Percentiles rank a stretch among this genome's conserved stretches.
phyloP scores from a whole-genome alignment of 2,888 invertebrate genomes.

The Embidobia sp. region DNA sequence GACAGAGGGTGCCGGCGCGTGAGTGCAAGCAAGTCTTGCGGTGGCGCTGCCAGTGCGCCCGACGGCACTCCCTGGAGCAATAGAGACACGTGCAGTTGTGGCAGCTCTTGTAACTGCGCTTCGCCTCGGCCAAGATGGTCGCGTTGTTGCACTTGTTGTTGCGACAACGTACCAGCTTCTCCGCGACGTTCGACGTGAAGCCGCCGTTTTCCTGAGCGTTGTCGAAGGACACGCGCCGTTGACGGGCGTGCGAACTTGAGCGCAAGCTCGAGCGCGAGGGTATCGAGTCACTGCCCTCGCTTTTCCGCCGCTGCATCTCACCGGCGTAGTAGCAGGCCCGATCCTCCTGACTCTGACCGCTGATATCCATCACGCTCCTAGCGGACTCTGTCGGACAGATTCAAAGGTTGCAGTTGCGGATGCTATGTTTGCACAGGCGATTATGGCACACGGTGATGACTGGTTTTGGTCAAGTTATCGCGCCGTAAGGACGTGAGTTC shows the following conservation, averaged over 20 bases:
- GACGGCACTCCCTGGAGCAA: constrained; percentile 94
- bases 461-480: background rate
- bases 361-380: constrained; percentile 75
- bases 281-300: constrained; percentile 85
- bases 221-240: constrained; percentile 84
- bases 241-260: constrained; percentile 52
- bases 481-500: background rate
- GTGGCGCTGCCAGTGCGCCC: constrained; percentile 96
- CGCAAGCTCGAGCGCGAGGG: constrained; percentile 69
- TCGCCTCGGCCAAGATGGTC: constrained; percentile 88
- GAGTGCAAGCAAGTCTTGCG: constrained; percentile 95
- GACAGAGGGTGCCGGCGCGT: constrained; percentile 93
- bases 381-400: constrained; percentile 76
- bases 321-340: constrained; percentile 71
- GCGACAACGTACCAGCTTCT: constrained; percentile 87
- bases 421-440: too few relatives aligned
- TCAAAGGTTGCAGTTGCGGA: background rate
- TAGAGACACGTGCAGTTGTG: constrained; percentile 98
- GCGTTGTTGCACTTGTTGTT: constrained; percentile 91
- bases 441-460: too few relatives aligned
- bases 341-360: constrained; percentile 67
- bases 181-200: constrained; percentile 81
- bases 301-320: constrained; percentile 83
- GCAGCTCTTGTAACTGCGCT: constrained; percentile 93
- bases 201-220: constrained; percentile 82